These are phyloP conservation scores for Rattus norvegicus DNA, from an alignment of 2,113 vertebrate species.

Conservation along the genomic window GRCr8 NC_086024.1:88553001-88553500, in stretches of 20 bases:
- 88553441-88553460: not conserved
- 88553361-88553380: slow-evolving; percentile 67
- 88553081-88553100: slow-evolving; percentile 67
- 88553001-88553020: slow-evolving; percentile 79
- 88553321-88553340: slow-evolving; percentile 58
- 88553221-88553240: slow-evolving; percentile 60
- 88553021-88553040: slow-evolving; percentile 68
- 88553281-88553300: not conserved
- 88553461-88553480: slow-evolving; percentile 12
- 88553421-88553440: slow-evolving; percentile 10
- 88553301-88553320: not conserved
- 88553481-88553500: slow-evolving; percentile 50
- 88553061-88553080: slow-evolving; percentile 77
- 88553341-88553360: slow-evolving; percentile 32
- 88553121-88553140: slow-evolving; percentile 74
- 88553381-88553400: slow-evolving; percentile 25
- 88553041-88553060: slow-evolving; percentile 65
- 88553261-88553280: slow-evolving; percentile 16
- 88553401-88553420: slow-evolving; percentile 26
- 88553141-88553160: slow-evolving; percentile 72
- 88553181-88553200: slow-evolving; percentile 79
- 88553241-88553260: slow-evolving; percentile 23
- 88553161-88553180: slow-evolving; percentile 77
- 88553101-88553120: slow-evolving; percentile 68
- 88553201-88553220: slow-evolving; percentile 69